Evolutionary conservation across 2,888 invertebrate species (phyloP).

Genomic region (Lysandra bellargus): DNA sequence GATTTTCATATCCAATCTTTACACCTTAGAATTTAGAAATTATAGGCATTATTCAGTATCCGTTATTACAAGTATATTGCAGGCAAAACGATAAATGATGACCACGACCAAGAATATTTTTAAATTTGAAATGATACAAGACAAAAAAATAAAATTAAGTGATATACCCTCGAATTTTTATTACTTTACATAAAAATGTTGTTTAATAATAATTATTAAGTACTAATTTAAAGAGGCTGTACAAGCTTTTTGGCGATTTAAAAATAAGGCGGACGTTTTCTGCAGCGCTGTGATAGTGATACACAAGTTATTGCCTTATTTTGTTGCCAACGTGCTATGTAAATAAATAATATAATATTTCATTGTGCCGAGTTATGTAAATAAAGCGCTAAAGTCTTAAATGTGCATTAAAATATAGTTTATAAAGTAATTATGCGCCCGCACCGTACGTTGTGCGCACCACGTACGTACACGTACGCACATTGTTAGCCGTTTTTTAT

Average conservation of each 20-base stretch:
- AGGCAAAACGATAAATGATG: background rate
- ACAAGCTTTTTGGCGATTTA: slow-evolving; percentile 19
- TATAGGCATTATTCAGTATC: background rate
- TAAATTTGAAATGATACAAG: background rate
- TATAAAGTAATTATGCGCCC: background rate
- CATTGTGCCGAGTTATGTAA: slow-evolving; percentile 2
- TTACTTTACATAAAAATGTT: slow-evolving; percentile 12
- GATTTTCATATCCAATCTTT: background rate
- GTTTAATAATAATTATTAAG: background rate
- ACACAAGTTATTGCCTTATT: slow-evolving; percentile 52
- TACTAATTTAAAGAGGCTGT: slow-evolving; percentile 4
- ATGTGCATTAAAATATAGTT: background rate
- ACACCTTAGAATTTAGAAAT: background rate
- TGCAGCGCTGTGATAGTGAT: slow-evolving; percentile 57
- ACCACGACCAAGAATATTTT: background rate
- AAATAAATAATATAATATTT: background rate
- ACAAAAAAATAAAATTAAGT: slow-evolving; percentile 1
- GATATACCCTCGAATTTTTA: slow-evolving; percentile 15
- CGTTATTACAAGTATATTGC: background rate
- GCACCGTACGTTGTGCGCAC: background rate
- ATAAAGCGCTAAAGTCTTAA: background rate
- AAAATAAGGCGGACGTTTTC: slow-evolving; percentile 21
- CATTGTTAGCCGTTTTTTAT: background rate
- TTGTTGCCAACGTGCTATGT: slow-evolving; percentile 26
- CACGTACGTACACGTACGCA: background rate